Evolutionary conservation across 2,888 invertebrate genomes (phyloP), one percentile per base, ranked within the genome.

Genomic region (Helicoverpa assulta): DNA sequence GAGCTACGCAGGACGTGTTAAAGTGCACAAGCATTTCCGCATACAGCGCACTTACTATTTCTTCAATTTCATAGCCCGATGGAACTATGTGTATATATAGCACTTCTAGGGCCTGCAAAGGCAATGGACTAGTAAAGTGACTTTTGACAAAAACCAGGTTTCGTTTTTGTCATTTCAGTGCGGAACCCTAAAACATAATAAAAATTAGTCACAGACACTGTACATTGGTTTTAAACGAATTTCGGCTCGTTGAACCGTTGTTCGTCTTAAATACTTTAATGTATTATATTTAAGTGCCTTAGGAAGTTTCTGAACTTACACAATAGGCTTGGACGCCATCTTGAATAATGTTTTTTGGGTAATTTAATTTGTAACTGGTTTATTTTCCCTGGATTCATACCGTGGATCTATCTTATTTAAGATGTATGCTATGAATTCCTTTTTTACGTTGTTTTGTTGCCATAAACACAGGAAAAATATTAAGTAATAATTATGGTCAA

Each of bases 211-310:
- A 19, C 51, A 37, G 58, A 54, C 26, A 59, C 50, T 50, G 6
- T 59, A 54, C 26, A 52, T 65, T 50, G 54, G 61, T 59, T 47
- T 56, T 6, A 57, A 73, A 73, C 59, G 5, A 60, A 70, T 67
- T 67, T 51, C 33, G 55, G 47, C 5, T 40, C 61, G 54, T 61
- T 61, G 64, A 67, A 60, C 67, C 67, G 78, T 78, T 73, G 62
- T 63, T 73, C 78, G 47, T 63, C 66, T 77, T 69, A 73, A 76
- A 80, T 67, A 71, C 65, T 80, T 81, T 71, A 74, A 47, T 26
- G 43, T 65, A 53, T 65, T 47, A 60, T 60, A 61, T 69, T 71
- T 73, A 73, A 80, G 80, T 63, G 67, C 58, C 58, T 47, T 57
- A 64, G 68, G 19, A 81, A 78, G 54, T 81, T 80, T 69, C 54